These are phyloP conservation scores for Discoglossus pictus DNA, from an alignment of 2,797 vertebrate genomes.

Conservation along the genomic window DNA sequence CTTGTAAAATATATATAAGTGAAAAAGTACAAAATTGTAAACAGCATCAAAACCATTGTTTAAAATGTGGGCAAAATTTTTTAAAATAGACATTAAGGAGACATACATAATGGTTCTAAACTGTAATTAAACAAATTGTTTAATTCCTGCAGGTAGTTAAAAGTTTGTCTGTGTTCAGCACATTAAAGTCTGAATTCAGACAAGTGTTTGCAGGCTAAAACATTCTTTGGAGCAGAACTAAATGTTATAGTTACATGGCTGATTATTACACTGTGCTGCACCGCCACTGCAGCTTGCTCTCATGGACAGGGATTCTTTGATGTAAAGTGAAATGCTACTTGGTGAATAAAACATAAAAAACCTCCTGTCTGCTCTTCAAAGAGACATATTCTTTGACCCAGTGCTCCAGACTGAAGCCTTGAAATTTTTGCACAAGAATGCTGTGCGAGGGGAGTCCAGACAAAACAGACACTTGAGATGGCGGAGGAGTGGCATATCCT, in stretches of 20 bases:
- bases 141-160: constrained; percentile 8
- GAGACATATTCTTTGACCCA: constrained; percentile 84
- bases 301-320: constrained; percentile 68
- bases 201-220: constrained; percentile 49
- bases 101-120: too few relatives aligned
- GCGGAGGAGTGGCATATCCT: constrained; percentile 67
- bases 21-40: too few relatives aligned
- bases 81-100: too few relatives aligned
- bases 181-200: constrained; percentile 44
- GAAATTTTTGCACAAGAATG: constrained; percentile 78
- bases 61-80: too few relatives aligned
- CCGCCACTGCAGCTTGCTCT: constrained; percentile 62
- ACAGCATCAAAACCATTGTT: too few relatives aligned
- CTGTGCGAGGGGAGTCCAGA: constrained; percentile 79
- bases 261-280: constrained; percentile 53
- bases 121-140: constrained; percentile 29
- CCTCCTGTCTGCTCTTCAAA: constrained; percentile 79
- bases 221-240: constrained; percentile 42
- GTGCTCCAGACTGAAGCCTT: constrained; percentile 78
- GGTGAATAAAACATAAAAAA: constrained; percentile 76
- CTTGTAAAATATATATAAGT: constrained; percentile 3
- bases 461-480: constrained; percentile 89
- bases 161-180: constrained; percentile 19
- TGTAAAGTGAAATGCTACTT: constrained; percentile 81
- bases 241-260: constrained; percentile 51